These are phyloP conservation scores for Trinectes maculatus DNA, from an alignment of 2,113 vertebrate species.

Conservation along the genomic window DNA sequence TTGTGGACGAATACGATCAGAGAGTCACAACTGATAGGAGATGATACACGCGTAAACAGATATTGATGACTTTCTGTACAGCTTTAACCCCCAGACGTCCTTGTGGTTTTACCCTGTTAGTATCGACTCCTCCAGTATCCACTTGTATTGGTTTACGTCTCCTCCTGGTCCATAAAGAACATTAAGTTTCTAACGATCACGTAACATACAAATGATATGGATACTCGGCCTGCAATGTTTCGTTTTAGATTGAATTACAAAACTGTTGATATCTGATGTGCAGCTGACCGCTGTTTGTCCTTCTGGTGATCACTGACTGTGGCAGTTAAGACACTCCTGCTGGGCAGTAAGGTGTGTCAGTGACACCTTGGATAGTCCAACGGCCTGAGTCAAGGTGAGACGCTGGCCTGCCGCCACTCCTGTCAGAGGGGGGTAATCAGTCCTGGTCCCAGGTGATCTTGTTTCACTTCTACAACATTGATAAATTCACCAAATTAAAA, in stretches of 20 bases:
- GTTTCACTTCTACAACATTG: constrained; percentile 5
- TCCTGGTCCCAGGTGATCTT: constrained; percentile 18
- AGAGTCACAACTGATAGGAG: not conserved
- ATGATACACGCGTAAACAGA: not conserved
- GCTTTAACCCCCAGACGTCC: constrained; percentile 8
- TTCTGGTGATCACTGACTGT: constrained; percentile 47
- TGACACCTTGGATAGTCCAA: constrained; percentile 72
- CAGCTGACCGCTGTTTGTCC: constrained; percentile 68
- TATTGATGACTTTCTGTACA: not conserved
- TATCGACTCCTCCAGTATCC: constrained; percentile 3
- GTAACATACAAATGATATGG: constrained; percentile 57
- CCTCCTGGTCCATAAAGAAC: constrained; percentile 34
- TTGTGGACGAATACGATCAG: not conserved
- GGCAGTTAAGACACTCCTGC: constrained; percentile 51
- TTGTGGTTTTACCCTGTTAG: constrained; percentile 10
- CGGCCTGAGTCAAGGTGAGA: constrained; percentile 32
- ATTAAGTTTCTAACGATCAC: constrained; percentile 42
- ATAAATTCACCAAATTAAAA: constrained; percentile 6
- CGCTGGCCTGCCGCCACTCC: constrained; percentile 24
- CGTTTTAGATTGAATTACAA: constrained; percentile 74
- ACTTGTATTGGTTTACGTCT: constrained; percentile 43
- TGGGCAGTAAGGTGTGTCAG: constrained; percentile 61
- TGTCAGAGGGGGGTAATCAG: constrained; percentile 50
- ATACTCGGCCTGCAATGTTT: constrained; percentile 54
- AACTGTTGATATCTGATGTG: constrained; percentile 74